Conservation (phyloP, 2,888 invertebrate genomes). For the Trichopria drosophilae region DNA sequence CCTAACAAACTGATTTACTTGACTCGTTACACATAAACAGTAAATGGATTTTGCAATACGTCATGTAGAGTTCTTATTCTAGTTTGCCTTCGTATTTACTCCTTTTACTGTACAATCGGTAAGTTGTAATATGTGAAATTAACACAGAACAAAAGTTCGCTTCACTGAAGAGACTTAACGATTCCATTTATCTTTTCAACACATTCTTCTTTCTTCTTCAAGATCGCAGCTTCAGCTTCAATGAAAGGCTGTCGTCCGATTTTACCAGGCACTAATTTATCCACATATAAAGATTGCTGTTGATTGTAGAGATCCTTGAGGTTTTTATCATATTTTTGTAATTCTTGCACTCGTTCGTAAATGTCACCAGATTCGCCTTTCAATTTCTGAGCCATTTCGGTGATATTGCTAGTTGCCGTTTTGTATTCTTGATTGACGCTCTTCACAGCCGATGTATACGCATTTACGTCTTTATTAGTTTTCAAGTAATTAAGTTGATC, state of each 20-base stretch:
- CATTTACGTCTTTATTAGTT: constrained; percentile 62
- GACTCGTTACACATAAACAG: too few species aligned
- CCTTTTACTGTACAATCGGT: too few species aligned
- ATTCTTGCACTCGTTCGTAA: constrained; percentile 65
- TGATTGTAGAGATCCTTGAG: constrained; percentile 59
- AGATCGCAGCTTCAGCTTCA: constrained; percentile 62
- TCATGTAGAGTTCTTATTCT: too few species aligned
- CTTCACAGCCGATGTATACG: constrained; percentile 61
- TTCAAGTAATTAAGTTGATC: constrained; percentile 66
- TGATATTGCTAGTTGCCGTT: constrained; percentile 61
- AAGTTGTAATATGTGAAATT: too few species aligned
- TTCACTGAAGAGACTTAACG: constrained; percentile 58
- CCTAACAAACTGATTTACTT: too few species aligned
- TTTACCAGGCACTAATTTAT: constrained; percentile 66
- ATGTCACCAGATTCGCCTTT: constrained; percentile 66
- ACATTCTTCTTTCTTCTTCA: constrained; percentile 64
- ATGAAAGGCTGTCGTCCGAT: constrained; percentile 64
- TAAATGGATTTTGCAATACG: too few species aligned
- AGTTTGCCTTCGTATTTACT: too few species aligned
- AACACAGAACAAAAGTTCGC: too few species aligned
- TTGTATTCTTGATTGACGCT: constrained; percentile 65
- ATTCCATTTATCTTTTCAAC: constrained; percentile 61
- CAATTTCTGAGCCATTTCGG: constrained; percentile 61
- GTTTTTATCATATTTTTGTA: constrained; percentile 64
- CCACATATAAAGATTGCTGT: constrained; percentile 63